Percentiles rank a stretch among this genome's conserved stretches.
phyloP scores from a whole-genome alignment of 2,797 vertebrate species.

The Ctenopoma kingsleyae region DNA sequence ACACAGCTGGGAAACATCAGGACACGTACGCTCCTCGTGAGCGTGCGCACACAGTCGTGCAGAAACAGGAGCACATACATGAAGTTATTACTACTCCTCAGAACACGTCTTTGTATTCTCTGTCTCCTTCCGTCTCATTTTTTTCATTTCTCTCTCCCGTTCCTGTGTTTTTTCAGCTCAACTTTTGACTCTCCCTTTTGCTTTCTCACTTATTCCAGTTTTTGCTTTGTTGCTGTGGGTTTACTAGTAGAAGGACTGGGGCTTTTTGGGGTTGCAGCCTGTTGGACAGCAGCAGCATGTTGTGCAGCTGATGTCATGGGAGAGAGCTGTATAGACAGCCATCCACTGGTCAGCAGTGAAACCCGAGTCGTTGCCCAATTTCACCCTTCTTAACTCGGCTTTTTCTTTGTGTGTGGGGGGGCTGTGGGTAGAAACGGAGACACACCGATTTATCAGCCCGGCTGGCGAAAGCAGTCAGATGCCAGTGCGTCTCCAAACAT shows the following conservation, averaged over 20 bases:
- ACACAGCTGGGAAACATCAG: constrained; percentile 90
- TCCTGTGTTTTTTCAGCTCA: neutral
- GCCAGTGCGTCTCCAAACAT: constrained; percentile 53
- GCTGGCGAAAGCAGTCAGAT: constrained; percentile 53
- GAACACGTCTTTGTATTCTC: constrained; percentile 38
- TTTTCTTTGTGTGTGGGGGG: constrained; percentile 39
- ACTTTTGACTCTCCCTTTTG: constrained; percentile 10
- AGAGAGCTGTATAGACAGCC: constrained; percentile 65
- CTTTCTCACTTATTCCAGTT: constrained; percentile 23
- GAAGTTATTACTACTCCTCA: constrained; percentile 50
- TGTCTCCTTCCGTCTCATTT: constrained; percentile 50
- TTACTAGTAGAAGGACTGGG: constrained; percentile 43
- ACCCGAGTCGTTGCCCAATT: constrained; percentile 74
- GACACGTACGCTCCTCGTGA: constrained; percentile 67
- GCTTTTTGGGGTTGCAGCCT: constrained; percentile 43
- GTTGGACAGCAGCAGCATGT: constrained; percentile 61
- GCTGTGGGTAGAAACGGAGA: constrained; percentile 44
- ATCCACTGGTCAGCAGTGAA: constrained; percentile 73
- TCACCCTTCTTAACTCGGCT: constrained; percentile 76
- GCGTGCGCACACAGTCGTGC: constrained; percentile 50
- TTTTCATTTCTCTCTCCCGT: constrained; percentile 43
- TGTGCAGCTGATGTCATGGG: constrained; percentile 83
- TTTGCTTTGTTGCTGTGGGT: constrained; percentile 32
- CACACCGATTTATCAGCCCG: constrained; percentile 58
- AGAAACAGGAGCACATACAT: constrained; percentile 56